phyloP scores from a whole-genome alignment of 2,797 vertebrate genomes.

The Avahi laniger region DNA sequence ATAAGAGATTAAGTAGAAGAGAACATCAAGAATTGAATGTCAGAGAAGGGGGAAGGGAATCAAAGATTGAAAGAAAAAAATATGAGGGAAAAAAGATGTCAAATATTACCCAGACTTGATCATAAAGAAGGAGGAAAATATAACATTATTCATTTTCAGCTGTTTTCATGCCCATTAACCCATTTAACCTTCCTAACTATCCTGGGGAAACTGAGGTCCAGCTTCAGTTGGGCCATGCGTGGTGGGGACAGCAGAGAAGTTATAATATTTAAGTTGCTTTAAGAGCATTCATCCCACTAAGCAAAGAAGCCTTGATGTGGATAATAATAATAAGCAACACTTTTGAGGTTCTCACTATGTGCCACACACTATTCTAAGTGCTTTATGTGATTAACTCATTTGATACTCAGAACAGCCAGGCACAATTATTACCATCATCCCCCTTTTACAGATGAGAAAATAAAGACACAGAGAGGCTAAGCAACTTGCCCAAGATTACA shows the following conservation, averaged over 20 bases:
- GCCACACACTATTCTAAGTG: background rate
- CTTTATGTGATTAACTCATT: background rate
- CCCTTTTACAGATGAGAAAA: constrained; percentile 27
- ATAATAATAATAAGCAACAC: background rate
- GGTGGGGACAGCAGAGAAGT: background rate
- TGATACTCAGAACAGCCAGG: background rate
- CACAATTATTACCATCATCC: background rate
- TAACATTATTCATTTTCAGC: background rate
- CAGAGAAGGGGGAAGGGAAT: background rate
- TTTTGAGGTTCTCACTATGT: background rate
- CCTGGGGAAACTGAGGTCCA: background rate
- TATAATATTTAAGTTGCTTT: background rate
- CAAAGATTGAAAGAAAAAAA: background rate
- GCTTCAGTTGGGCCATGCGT: background rate
- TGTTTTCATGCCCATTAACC: background rate
- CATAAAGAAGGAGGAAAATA: constrained; percentile 1
- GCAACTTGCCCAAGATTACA: background rate
- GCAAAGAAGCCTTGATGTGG: constrained; percentile 4
- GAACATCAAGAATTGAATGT: background rate
- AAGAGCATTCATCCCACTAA: background rate
- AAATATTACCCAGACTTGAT: background rate
- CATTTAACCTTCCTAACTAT: background rate
- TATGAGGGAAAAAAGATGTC: background rate
- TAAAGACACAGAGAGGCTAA: constrained; percentile 13
- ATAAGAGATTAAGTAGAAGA: background rate